Conservation (phyloP, 2,888 invertebrate genomes). For the Caenorhabditis imperialis region DNA sequence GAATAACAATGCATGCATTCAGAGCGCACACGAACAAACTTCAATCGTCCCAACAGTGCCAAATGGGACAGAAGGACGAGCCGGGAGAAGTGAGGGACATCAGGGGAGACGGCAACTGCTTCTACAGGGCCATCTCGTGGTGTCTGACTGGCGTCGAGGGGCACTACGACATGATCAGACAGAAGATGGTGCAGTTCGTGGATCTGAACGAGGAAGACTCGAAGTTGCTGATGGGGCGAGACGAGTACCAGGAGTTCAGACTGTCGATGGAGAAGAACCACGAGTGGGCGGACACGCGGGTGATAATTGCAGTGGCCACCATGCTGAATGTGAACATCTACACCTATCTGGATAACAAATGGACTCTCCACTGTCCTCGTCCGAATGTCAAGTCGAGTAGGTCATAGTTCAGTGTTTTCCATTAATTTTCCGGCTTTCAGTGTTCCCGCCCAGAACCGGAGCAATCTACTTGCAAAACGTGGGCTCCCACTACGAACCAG, state of each 20-base stretch:
- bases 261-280: background rate
- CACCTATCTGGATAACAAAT: background rate
- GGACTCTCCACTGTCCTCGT: background rate
- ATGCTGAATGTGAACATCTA: conserved; percentile 11
- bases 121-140: conserved; percentile 31
- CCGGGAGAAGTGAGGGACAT: background rate
- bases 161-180: background rate
- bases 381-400: background rate
- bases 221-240: background rate
- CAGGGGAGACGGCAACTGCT: conserved; percentile 19
- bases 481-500: conserved; percentile 8
- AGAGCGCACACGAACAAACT: too few species aligned
- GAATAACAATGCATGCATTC: too few species aligned
- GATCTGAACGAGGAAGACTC: background rate
- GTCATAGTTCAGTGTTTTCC: too few species aligned
- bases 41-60: too few species aligned
- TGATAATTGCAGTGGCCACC: conserved; percentile 7
- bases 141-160: conserved; percentile 11
- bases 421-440: too few species aligned
- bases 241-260: background rate
- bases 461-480: conserved; percentile 4
- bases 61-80: background rate
- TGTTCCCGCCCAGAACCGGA: background rate
- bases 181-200: background rate
- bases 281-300: background rate